These are phyloP conservation scores for Strigops habroptila DNA, from an alignment of 2,113 vertebrate species.

Conservation along the genomic window DNA sequence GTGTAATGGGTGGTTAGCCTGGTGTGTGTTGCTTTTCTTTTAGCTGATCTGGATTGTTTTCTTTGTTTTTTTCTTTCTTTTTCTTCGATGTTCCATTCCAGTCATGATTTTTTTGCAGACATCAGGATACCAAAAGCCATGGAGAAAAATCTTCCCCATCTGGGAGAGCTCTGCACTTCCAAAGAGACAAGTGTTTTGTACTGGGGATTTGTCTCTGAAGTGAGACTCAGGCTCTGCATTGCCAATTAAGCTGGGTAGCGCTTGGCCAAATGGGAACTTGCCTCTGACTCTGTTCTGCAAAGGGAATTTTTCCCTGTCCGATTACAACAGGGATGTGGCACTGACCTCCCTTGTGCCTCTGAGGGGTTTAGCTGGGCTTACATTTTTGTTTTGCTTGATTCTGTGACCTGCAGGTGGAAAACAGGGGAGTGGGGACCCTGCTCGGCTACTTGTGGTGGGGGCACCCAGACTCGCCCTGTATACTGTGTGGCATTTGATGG, in stretches of 20 bases:
- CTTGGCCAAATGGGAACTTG: background rate
- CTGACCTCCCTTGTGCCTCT: background rate
- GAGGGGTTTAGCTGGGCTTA: background rate
- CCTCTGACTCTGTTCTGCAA: background rate
- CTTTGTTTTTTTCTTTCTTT: background rate
- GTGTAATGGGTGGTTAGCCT: background rate
- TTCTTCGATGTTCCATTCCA: background rate
- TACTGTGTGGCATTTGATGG: constrained; percentile 81
- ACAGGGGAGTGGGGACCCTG: constrained; percentile 85
- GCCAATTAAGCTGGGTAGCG: background rate
- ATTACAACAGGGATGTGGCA: background rate
- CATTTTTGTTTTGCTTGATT: background rate
- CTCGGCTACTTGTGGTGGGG: constrained; percentile 86
- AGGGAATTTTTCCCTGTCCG: background rate
- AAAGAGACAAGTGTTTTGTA: background rate
- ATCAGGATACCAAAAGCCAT: background rate
- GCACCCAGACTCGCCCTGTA: constrained; percentile 85
- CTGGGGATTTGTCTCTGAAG: background rate
- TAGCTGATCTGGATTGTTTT: background rate
- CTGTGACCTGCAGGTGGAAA: constrained; percentile 82
- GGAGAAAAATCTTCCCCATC: background rate
- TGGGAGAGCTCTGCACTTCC: background rate
- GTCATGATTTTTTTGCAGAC: background rate
- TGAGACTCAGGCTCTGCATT: background rate
- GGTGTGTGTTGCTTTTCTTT: background rate